These are phyloP conservation scores for Scaptomyza montana DNA, from an alignment of 1,140 invertebrate species.

Conservation along the genomic window DNA sequence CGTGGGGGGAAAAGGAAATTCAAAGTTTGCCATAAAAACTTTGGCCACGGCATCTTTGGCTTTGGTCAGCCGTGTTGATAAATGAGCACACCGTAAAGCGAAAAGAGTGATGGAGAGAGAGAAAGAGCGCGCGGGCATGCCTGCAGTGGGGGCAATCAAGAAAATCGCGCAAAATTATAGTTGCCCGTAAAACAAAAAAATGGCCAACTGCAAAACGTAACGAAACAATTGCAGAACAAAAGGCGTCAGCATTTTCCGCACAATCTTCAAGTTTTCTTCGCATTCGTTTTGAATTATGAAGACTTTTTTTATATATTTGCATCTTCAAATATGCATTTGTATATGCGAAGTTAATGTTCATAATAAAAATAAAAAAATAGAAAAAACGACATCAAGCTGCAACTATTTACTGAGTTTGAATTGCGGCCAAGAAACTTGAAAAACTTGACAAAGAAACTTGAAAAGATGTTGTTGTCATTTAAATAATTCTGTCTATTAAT, in stretches of 20 bases:
- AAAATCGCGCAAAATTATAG: constrained; percentile 78
- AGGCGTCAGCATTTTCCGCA: constrained; percentile 44
- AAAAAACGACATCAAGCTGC: constrained; percentile 13
- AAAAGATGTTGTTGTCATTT: not conserved
- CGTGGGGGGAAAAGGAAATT: constrained; percentile 48
- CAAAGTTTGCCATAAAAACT: constrained; percentile 79
- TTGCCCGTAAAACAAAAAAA: constrained; percentile 60
- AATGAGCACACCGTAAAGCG: constrained; percentile 63
- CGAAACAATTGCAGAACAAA: constrained; percentile 60
- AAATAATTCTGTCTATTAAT: not conserved
- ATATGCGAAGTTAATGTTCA: constrained; percentile 32
- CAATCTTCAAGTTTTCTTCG: constrained; percentile 10
- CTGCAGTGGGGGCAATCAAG: constrained; percentile 68
- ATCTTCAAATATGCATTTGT: constrained; percentile 40
- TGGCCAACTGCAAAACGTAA: constrained; percentile 32
- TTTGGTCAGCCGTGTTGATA: constrained; percentile 70
- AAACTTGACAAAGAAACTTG: constrained; percentile 1
- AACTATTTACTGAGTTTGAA: constrained; percentile 51
- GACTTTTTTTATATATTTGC: constrained; percentile 44
- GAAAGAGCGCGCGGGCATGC: not conserved
- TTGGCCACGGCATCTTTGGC: constrained; percentile 57
- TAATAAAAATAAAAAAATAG: not conserved
- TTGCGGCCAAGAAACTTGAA: constrained; percentile 33
- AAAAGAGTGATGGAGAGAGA: not conserved
- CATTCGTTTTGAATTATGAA: constrained; percentile 35